phyloP scores from a whole-genome alignment of 2,113 vertebrate genomes.

The Anas platyrhynchos region DNA sequence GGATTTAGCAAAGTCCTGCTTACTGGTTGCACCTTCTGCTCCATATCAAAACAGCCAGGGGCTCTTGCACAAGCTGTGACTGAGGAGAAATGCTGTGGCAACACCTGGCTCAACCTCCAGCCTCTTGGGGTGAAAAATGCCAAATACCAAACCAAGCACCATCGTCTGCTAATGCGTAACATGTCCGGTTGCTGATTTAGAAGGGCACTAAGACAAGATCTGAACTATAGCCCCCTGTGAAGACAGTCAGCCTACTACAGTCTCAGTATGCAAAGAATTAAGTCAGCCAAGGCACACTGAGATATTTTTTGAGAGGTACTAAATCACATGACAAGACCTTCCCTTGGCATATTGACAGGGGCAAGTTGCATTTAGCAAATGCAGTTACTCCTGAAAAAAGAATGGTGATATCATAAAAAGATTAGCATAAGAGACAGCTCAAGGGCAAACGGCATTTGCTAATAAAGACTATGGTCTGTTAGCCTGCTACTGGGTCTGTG shows the following conservation, averaged over 20 bases:
- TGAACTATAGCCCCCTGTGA: not conserved
- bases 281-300: constrained; percentile 5
- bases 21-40: not conserved
- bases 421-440: constrained; percentile 20
- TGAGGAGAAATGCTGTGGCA: not conserved
- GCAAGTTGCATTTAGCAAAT: constrained; percentile 9
- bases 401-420: not conserved
- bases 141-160: not conserved
- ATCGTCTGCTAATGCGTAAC: not conserved
- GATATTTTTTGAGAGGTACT: not conserved
- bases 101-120: not conserved
- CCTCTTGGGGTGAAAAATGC: not conserved
- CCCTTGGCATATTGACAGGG: not conserved
- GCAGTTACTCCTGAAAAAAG: not conserved
- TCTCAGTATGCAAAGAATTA: not conserved
- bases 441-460: constrained; percentile 38
- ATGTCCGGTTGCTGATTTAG: not conserved
- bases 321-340: not conserved
- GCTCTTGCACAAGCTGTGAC: not conserved
- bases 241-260: not conserved
- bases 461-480: not conserved
- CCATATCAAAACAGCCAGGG: not conserved
- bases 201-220: not conserved
- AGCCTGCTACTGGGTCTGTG: not conserved
- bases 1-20: not conserved